Evolutionary conservation across 2,113 vertebrate genomes (phyloP), one percentile per base, ranked within the genome.

Genomic region (Plecotus auritus): DNA sequence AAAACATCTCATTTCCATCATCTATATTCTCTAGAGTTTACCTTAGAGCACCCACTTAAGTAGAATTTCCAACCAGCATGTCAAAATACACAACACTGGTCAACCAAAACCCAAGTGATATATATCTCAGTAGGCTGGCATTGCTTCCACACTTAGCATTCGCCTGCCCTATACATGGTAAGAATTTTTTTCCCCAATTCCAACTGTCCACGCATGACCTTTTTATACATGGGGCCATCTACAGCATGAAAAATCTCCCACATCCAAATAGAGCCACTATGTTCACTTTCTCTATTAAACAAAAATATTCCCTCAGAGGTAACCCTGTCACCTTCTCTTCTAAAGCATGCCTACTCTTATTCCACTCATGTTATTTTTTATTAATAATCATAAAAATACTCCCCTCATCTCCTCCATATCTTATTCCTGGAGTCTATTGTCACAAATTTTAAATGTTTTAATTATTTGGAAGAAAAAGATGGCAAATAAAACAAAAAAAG

Each of bases 391-490:
- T 35, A 67, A 94, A 30, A 94, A 86, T 54, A 80, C 8, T 66
- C 23, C 35, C 49, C 64, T 91, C 14, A 20, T 0, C 5, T 17
- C 18, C 9, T 81, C n/a, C n/a, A 59, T 9, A 47, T 32, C n/a
- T 86, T 64, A 64, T 10, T 94, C 67, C 42, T 90, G 18, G n/a
- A 84, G 26, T 85, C 23, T 89, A 17, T 30, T 69, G 12, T 23
- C 94, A 94, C 56, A 84, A 73, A 83, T 78, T 81, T 73, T 74
- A 56, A 87, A 67, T 12, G 64, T 91, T 93, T 35, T 78, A 87
- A 86, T 28, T 83, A 69, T 51, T 37, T 13, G 45, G 22, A 88
- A 64, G 76, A 67, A 94, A 81, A 91, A 49, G 10, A 83, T 85
- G 3, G 9, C 59, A 80, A 74, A 85, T 1, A 40, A 49, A 64